Evolutionary conservation across 2,888 invertebrate species (phyloP), one percentile per base, ranked within the genome.

Genomic region (Philhelius pedissequus): DNA sequence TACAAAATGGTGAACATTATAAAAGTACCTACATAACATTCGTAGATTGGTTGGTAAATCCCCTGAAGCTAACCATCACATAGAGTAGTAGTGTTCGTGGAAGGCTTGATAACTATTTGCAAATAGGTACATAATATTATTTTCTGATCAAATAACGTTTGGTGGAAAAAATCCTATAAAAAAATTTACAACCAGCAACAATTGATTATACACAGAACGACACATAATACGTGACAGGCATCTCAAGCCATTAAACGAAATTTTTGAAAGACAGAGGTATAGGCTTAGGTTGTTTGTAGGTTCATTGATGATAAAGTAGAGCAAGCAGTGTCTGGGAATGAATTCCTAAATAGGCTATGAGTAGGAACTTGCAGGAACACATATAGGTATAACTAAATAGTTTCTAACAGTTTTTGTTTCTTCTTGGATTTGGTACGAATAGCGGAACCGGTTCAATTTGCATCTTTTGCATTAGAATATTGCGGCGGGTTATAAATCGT

Each of bases 201-300:
- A 64, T 81, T 60, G 75, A 76, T 64, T 75, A n/a, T n/a, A 40
- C 20, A 40, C 64, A 58, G 48, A 52, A 52, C 71, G 81, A 73
- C 81, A 82, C 66, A 82, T 13, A 58, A 71, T 76, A 82, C 81
- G 81, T 82, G 81, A 71, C 66, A 71, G 30, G 77, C 66, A 71
- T 45, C 4, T 35, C 32, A 66, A 81, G 38, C 30, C 54, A 20
- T 3, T 13, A 60, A 11, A n/a, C 6, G 56, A 38, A 11, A 13
- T 52, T 30, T 40, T 30, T 20, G 66, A 0, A 18, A 45, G 43
- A 20, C 32, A 3, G 4, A 27, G 15, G 32, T 30, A 45, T 64
- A 32, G 32, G 64, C 45, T 60, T 43, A 48, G 32, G n/a, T 64
- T 48, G 20, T 20, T 40, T 64, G 32, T 45, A 48, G 64, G 48